Conservation (phyloP, 2,888 invertebrate species). For the Merodon equestris region DNA sequence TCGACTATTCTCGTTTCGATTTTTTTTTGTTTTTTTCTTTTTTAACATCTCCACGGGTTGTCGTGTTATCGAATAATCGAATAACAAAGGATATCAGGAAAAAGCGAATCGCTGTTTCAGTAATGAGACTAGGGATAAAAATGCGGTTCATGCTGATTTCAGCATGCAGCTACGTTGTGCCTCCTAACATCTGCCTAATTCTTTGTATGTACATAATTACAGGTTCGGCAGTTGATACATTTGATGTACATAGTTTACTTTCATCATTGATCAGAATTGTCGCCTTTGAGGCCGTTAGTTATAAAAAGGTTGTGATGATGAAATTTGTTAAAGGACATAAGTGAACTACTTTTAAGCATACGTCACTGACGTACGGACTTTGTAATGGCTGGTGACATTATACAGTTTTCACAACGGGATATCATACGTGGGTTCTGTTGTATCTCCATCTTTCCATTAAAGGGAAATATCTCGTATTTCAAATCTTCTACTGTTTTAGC, state of each 20-base stretch:
- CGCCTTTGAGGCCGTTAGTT: constrained; percentile 39
- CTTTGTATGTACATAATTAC: constrained; percentile 67
- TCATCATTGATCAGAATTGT: constrained; percentile 27
- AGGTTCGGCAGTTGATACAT: constrained; percentile 46
- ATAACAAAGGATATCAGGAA: constrained; percentile 49
- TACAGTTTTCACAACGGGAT: too few relatives aligned
- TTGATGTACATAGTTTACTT: constrained; percentile 38
- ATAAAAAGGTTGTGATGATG: constrained; percentile 51
- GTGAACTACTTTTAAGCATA: too few relatives aligned
- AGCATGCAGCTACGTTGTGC: constrained; percentile 53
- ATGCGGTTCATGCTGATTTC: constrained; percentile 50
- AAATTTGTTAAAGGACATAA: constrained; percentile 31
- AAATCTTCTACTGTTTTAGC: too few relatives aligned
- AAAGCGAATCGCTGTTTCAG: constrained; percentile 35
- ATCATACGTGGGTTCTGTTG: too few relatives aligned
- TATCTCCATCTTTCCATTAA: too few relatives aligned
- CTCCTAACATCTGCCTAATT: constrained; percentile 70
- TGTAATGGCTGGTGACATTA: too few relatives aligned
- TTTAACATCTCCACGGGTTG: constrained; percentile 52
- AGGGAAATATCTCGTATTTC: too few relatives aligned
- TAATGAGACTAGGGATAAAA: constrained; percentile 20
- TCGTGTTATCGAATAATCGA: constrained; percentile 66
- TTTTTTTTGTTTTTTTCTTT: constrained; percentile 22
- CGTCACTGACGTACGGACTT: too few relatives aligned
- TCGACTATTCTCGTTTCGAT: too few relatives aligned